These are phyloP conservation scores for Antennarius striatus DNA, from an alignment of 2,113 vertebrate genomes.

Conservation along the genomic window DNA sequence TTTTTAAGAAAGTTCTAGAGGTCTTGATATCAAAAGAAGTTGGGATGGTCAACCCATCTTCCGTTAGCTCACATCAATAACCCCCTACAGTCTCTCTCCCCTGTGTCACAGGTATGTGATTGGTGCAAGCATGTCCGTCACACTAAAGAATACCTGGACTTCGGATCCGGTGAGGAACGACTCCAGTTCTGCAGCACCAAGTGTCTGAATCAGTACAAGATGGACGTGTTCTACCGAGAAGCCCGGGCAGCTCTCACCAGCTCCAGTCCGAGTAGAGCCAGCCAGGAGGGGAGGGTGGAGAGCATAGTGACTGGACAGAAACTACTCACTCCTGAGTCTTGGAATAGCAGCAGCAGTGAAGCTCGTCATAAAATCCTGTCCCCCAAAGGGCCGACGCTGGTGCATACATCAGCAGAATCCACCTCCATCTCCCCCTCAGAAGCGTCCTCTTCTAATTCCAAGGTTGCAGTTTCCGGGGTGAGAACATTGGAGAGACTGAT, in stretches of 20 bases:
- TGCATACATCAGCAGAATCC: slow-evolving; percentile 81
- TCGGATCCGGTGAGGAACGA: slow-evolving; percentile 94
- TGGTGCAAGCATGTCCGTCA: slow-evolving; percentile 99
- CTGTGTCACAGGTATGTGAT: slow-evolving; percentile 94
- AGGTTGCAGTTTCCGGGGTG: slow-evolving; percentile 85
- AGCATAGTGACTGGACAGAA: slow-evolving; percentile 81
- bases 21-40: too few relatives aligned
- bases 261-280: slow-evolving; percentile 88
- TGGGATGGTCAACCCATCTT: neutral
- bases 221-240: slow-evolving; percentile 99
- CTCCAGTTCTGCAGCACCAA: slow-evolving; percentile 99
- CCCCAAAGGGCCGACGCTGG: slow-evolving; percentile 78
- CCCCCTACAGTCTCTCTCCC: slow-evolving; percentile 72
- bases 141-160: slow-evolving; percentile 98
- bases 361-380: slow-evolving; percentile 87
- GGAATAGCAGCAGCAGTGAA: slow-evolving; percentile 83
- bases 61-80: slow-evolving; percentile 37
- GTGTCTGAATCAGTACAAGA: slow-evolving; percentile 99
- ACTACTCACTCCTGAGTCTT: slow-evolving; percentile 96
- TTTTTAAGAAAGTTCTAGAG: neutral
- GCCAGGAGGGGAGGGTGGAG: slow-evolving; percentile 87
- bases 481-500: slow-evolving; percentile 86
- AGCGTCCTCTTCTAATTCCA: slow-evolving; percentile 86
- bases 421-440: slow-evolving; percentile 86
- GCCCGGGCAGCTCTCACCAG: slow-evolving; percentile 94